A percentile compares a stretch with the other conserved stretches of the same genome.
phyloP scores from a whole-genome alignment of 1,140 invertebrate species.

The Oryzaephilus surinamensis region DNA sequence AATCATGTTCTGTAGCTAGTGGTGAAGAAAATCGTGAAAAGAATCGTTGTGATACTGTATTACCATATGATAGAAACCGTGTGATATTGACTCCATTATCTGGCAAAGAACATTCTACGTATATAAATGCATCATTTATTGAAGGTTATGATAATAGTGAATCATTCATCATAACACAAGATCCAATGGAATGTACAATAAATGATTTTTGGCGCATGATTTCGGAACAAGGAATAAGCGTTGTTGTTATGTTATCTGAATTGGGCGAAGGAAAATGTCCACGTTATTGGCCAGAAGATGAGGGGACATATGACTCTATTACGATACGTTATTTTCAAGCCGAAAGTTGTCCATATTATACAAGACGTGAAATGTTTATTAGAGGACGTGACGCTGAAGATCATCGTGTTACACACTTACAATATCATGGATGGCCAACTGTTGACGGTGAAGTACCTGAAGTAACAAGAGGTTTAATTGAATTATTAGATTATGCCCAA shows the following conservation, averaged over 20 bases:
- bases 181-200: conserved; percentile 80
- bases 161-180: conserved; percentile 92
- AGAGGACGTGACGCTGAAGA: conserved; percentile 70
- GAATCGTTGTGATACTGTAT: conserved; percentile 75
- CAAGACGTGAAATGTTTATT: conserved; percentile 68
- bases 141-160: conserved; percentile 91
- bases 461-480: conserved; percentile 71
- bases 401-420: conserved; percentile 69
- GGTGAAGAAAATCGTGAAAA: conserved; percentile 77
- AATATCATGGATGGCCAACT: conserved; percentile 83
- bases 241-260: conserved; percentile 91
- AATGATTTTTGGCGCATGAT: conserved; percentile 96
- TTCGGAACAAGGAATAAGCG: conserved; percentile 81
- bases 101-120: conserved; percentile 80
- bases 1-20: conserved; percentile 67
- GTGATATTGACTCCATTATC: conserved; percentile 76
- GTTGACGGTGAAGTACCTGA: conserved; percentile 70
- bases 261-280: conserved; percentile 68
- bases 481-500: conserved; percentile 61
- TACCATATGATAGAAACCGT: conserved; percentile 86
- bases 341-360: conserved; percentile 80
- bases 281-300: conserved; percentile 87
- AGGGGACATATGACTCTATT: conserved; percentile 76
- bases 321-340: conserved; percentile 75
- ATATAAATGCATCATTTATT: conserved; percentile 95